These are phyloP conservation scores for Rhadinocentrus ornatus DNA, from an alignment of 2,797 vertebrate genomes.

Conservation along the genomic window DNA sequence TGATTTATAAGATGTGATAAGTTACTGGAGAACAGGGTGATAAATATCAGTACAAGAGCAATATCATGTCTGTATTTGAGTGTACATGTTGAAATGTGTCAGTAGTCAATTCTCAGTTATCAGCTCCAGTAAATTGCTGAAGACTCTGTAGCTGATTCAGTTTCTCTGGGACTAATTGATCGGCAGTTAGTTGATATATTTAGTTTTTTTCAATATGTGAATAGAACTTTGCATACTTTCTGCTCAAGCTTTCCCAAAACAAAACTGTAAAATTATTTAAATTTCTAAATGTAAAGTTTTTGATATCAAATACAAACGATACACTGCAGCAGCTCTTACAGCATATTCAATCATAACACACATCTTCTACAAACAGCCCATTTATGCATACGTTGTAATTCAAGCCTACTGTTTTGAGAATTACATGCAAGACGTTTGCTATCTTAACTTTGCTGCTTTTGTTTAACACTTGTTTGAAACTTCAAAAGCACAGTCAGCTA, in stretches of 20 bases:
- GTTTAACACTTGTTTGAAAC: not conserved
- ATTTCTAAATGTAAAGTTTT: not conserved
- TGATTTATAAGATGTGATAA: conserved; percentile 3
- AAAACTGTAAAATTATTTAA: not conserved
- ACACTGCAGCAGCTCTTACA: not conserved
- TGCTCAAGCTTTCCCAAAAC: not conserved
- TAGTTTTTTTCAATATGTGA: not conserved
- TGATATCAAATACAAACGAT: not conserved
- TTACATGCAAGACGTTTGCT: conserved; percentile 1
- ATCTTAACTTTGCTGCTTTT: not conserved
- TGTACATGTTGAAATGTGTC: not conserved
- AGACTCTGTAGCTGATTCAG: not conserved
- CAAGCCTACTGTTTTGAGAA: not conserved
- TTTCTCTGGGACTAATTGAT: not conserved
- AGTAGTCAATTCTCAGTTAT: not conserved
- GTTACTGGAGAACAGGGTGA: not conserved
- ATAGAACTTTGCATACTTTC: not conserved
- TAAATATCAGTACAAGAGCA: not conserved
- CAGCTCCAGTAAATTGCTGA: not conserved
- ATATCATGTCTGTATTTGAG: not conserved
- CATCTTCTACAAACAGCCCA: conserved; percentile 6
- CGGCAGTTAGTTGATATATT: not conserved
- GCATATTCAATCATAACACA: not conserved
- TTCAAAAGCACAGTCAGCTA: conserved; percentile 24
- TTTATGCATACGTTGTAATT: conserved; percentile 2